A percentile compares a stretch with the other conserved stretches of the same genome.
phyloP scores from a whole-genome alignment of 1,140 invertebrate species.

The Trachelipus rathkii region DNA sequence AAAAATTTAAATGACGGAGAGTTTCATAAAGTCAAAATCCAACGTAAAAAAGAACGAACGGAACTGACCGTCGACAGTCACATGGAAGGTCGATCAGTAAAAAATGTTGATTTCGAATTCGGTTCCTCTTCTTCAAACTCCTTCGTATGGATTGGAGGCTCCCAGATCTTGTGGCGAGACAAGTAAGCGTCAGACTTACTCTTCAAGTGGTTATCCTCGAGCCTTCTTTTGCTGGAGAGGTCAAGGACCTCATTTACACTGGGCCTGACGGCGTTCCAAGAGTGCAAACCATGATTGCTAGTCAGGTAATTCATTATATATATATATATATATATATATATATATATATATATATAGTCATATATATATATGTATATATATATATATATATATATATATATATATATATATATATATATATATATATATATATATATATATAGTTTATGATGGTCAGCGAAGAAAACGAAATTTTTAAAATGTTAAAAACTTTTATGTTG shows the following conservation, averaged over 20 bases:
- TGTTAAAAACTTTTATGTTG: no score
- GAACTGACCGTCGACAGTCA: slow-evolving; percentile 74
- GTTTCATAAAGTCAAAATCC: slow-evolving; percentile 77
- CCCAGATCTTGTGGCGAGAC: slow-evolving; percentile 82
- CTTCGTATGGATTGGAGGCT: slow-evolving; percentile 88
- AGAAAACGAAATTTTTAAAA: slow-evolving; percentile 11
- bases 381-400: background rate
- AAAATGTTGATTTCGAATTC: slow-evolving; percentile 54
- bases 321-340: no score
- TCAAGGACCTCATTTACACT: slow-evolving; percentile 79
- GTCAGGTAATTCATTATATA: slow-evolving; percentile 70
- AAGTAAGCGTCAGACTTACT: slow-evolving; percentile 65
- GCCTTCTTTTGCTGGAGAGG: slow-evolving; percentile 75
- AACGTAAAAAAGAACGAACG: slow-evolving; percentile 68
- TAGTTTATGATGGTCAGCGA: no score
- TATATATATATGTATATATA: background rate
- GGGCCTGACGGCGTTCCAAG: slow-evolving; percentile 67
- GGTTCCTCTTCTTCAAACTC: slow-evolving; percentile 83
- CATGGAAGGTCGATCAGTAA: slow-evolving; percentile 59
- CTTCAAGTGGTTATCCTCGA: slow-evolving; percentile 86
- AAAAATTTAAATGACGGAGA: slow-evolving; percentile 78
- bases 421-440: no score
- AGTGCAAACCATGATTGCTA: slow-evolving; percentile 63
- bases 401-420: slow-evolving; percentile 24
- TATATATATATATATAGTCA: no score